phyloP scores from a whole-genome alignment of 2,888 invertebrate species.

The Eupithecia abbreviata region DNA sequence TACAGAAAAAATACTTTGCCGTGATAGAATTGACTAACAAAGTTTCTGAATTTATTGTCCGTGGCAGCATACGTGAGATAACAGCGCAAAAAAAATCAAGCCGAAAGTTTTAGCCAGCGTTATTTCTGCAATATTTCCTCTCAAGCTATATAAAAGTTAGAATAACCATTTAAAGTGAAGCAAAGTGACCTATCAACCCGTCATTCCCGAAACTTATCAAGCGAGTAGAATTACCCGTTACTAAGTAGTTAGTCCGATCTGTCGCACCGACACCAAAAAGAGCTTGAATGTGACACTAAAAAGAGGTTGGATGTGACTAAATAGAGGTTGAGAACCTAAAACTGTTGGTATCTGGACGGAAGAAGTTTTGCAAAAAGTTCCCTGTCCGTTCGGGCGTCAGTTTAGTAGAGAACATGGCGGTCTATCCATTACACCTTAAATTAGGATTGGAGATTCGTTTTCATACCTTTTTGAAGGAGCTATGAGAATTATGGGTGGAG shows the following conservation, averaged over 20 bases:
- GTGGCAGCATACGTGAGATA: neutral
- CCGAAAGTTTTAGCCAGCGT: neutral
- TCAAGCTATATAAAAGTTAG: neutral
- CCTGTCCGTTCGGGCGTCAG: conserved; percentile 27
- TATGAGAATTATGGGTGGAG: neutral
- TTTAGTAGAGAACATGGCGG: conserved; percentile 23
- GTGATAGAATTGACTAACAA: neutral
- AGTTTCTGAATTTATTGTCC: neutral
- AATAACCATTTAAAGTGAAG: conserved; percentile 13
- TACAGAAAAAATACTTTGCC: neutral
- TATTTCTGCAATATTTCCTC: neutral
- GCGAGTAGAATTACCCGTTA: conserved; percentile 42
- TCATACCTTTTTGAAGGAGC: neutral
- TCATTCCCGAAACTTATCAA: conserved; percentile 26
- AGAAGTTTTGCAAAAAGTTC: conserved; percentile 25
- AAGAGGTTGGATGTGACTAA: conserved; percentile 29
- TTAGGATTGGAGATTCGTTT: conserved; percentile 14
- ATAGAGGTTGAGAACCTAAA: conserved; percentile 25
- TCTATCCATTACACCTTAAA: conserved; percentile 20
- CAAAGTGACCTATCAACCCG: conserved; percentile 21
- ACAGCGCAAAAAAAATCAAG: neutral
- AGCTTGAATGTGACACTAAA: conserved; percentile 29
- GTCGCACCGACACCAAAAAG: conserved; percentile 50
- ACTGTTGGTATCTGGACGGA: conserved; percentile 15
- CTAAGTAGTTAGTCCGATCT: conserved; percentile 61